phyloP scores from a whole-genome alignment of 2,113 vertebrate genomes.

The Psephotus haematonotus region DNA sequence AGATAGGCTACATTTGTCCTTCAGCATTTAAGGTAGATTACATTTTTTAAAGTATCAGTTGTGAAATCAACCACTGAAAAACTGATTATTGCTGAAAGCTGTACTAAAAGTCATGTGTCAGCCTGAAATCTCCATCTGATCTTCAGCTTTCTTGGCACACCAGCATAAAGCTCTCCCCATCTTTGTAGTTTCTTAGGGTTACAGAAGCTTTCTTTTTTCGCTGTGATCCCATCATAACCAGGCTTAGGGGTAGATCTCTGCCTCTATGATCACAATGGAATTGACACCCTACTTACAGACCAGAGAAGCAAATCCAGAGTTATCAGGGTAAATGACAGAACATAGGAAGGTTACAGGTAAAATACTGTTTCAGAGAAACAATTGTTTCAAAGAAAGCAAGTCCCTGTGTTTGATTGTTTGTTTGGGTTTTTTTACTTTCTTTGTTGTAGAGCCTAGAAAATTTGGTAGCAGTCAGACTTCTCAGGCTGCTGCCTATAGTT shows the following conservation, averaged over 20 bases:
- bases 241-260: background rate
- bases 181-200: background rate
- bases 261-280: background rate
- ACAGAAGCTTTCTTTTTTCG: background rate
- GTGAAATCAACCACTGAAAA: background rate
- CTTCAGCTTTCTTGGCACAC: background rate
- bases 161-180: background rate
- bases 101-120: background rate
- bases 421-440: background rate
- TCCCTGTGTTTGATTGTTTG: background rate
- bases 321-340: background rate
- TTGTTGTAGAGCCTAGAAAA: background rate
- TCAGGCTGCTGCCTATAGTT: background rate
- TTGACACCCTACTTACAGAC: background rate
- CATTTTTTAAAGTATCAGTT: background rate
- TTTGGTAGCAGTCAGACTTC: background rate
- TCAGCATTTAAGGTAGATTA: background rate
- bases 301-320: background rate
- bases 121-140: background rate
- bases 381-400: rapidly evolving
- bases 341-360: rapidly evolving
- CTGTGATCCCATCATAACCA: background rate
- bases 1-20: background rate
- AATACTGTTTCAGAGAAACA: background rate
- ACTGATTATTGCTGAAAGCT: background rate